These are phyloP conservation scores for Odontocerum albicorne DNA, from an alignment of 2,888 invertebrate genomes.

Conservation along the genomic window DNA sequence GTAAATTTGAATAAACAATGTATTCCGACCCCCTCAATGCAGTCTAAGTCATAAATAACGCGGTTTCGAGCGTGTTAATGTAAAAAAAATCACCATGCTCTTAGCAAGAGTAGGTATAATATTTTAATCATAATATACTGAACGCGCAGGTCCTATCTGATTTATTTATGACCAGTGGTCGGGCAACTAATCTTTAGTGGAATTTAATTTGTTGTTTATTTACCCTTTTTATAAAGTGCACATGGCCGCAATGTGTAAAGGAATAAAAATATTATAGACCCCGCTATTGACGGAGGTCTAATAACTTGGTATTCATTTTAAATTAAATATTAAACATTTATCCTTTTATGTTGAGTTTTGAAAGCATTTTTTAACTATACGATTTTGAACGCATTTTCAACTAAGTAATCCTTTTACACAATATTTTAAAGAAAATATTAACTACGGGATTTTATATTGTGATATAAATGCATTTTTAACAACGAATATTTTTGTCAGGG, in stretches of 20 bases:
- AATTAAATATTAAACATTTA: too few species aligned
- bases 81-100: background rate
- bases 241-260: background rate
- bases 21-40: slow-evolving; percentile 10
- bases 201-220: slow-evolving; percentile 57
- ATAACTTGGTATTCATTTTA: too few species aligned
- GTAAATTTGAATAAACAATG: slow-evolving; percentile 9
- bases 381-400: too few species aligned
- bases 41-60: slow-evolving; percentile 16
- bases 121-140: slow-evolving; percentile 27
- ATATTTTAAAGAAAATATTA: too few species aligned
- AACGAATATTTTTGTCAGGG: too few species aligned
- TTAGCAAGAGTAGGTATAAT: slow-evolving; percentile 23
- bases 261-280: too few species aligned
- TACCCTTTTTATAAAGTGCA: slow-evolving; percentile 43
- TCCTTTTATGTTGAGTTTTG: too few species aligned
- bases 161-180: slow-evolving; percentile 55
- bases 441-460: too few species aligned
- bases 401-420: too few species aligned
- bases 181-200: slow-evolving; percentile 53
- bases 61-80: background rate
- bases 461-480: too few species aligned
- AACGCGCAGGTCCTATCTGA: slow-evolving; percentile 47
- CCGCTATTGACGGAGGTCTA: too few species aligned
- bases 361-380: too few species aligned